phyloP scores from a whole-genome alignment of 1,140 invertebrate genomes.

The Drosophila repleta region DNA sequence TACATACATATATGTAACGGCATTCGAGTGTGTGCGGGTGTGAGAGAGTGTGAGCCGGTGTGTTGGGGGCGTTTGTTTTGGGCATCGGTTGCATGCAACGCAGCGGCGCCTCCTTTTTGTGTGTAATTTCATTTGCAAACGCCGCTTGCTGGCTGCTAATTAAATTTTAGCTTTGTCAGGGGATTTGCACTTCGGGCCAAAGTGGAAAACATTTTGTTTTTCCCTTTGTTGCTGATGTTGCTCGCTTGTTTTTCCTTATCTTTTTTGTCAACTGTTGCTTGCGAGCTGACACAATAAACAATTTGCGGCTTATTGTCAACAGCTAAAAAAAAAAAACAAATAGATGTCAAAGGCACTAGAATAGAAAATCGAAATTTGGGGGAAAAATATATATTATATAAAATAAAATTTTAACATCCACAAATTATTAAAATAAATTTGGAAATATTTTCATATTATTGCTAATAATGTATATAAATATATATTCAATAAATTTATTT shows the following conservation, averaged over 20 bases:
- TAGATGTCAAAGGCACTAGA: background rate
- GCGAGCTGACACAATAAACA: background rate
- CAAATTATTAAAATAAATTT: background rate
- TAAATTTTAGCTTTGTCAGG: constrained; percentile 81
- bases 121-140: constrained; percentile 79
- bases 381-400: too few relatives aligned
- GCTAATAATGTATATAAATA: too few relatives aligned
- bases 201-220: constrained; percentile 23
- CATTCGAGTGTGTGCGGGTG: background rate
- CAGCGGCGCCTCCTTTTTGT: constrained; percentile 49
- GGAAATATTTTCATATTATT: background rate
- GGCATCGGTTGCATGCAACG: constrained; percentile 51
- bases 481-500: too few relatives aligned
- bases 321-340: background rate
- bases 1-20: background rate
- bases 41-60: background rate
- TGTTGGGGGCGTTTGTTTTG: constrained; percentile 15
- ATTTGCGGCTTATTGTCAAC: constrained; percentile 28
- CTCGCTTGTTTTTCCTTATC: background rate
- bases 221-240: constrained; percentile 3
- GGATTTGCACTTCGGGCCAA: constrained; percentile 62
- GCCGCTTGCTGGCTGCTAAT: constrained; percentile 79
- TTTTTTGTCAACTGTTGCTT: constrained; percentile 36
- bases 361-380: background rate
- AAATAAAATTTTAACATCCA: too few relatives aligned